Evolutionary conservation across 1,140 invertebrate genomes (phyloP), one percentile per base, ranked within the genome.

Genomic region (Liolophura sinensis): DNA sequence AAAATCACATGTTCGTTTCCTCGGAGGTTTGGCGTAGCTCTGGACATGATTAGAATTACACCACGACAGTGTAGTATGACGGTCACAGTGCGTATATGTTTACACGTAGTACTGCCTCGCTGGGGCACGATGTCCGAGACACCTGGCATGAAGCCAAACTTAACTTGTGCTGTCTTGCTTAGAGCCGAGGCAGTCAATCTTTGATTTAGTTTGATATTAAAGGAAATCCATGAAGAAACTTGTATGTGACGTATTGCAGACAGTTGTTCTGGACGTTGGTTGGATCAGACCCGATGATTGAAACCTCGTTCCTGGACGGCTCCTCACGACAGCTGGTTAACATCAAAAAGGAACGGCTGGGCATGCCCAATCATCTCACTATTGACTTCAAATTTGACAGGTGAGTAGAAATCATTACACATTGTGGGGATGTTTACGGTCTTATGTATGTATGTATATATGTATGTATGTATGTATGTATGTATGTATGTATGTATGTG

Each of bases 231-330:
- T n/a, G n/a, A n/a, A n/a, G n/a, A n/a, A n/a, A n/a, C n/a, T n/a
- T n/a, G n/a, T n/a, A n/a, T 40, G 31, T 40, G 31, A 40, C 31
- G 24, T 65, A 15, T 71, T 60, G 15, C 61, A 78, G 76, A 16
- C 66, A 56, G 89, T 85, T 97, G 16, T 97, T 97, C 86, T 97
- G 96, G 96, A 97, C 94, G 0, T 96, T 98, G 80, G 97, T 96
- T 94, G 96, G 96, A 78, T 57, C 27, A 0, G 94, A 97, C 84
- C 96, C 97, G 0, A 85, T 95, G 1, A 94, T 99, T 40, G 31
- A 40, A 40, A 40, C 31, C 31, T 3, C 96, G 5, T 93, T 94
- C 22, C 94, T 99, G 92, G 96, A 98, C 77, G 97, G 96, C 22
- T 65, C 56, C 5, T 49, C 65, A 4, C 51, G 70, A 58, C 40